phyloP scores from a whole-genome alignment of 2,113 vertebrate genomes.

The Laticauda colubrina region DNA sequence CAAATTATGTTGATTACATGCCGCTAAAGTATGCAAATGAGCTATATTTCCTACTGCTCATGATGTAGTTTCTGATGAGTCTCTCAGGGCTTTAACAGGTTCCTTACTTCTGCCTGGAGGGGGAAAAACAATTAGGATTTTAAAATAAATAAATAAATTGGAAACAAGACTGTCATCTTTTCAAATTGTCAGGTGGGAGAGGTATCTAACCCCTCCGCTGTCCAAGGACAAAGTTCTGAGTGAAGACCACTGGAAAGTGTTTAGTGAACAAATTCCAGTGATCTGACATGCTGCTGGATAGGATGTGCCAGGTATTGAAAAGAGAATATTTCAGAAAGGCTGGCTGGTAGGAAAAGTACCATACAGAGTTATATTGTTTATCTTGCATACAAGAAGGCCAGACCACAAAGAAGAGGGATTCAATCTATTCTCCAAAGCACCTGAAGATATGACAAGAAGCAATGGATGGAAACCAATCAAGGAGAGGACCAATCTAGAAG shows the following conservation, averaged over 20 bases:
- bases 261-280: background rate
- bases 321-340: background rate
- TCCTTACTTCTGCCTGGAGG: background rate
- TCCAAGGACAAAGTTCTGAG: background rate
- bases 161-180: background rate
- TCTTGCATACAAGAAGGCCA: background rate
- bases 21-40: conserved; percentile 26
- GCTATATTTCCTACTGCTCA: conserved; percentile 8
- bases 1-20: conserved; percentile 38
- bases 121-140: background rate
- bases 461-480: background rate
- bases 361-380: background rate
- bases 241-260: background rate
- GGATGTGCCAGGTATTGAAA: background rate
- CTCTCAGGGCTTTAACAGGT: conserved; percentile 11
- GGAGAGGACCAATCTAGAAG: background rate
- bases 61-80: conserved; percentile 25
- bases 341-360: background rate
- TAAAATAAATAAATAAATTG: background rate
- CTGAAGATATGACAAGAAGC: background rate
- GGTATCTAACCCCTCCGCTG: background rate
- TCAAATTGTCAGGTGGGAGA: background rate
- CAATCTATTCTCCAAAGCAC: background rate
- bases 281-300: background rate
- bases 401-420: background rate